Conservation (phyloP, 1,140 invertebrate genomes). For the Asbolus verrucosus region DNA sequence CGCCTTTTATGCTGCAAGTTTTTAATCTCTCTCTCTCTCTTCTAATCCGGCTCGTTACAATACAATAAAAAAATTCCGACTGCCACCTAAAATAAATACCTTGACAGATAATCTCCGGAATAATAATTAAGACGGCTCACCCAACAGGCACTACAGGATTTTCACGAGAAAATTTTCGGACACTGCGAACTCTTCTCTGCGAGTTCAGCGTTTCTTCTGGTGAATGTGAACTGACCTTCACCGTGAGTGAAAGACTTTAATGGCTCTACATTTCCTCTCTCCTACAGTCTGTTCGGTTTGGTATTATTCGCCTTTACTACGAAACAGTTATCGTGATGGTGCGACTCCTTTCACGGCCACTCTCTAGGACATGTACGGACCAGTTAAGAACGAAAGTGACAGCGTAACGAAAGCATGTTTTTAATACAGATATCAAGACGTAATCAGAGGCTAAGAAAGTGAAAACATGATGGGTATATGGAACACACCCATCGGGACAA, state of each 20-base stretch:
- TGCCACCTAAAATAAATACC: constrained; percentile 9
- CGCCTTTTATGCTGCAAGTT: background rate
- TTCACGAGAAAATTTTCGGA: background rate
- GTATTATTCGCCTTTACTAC: constrained; percentile 12
- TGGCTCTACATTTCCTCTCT: background rate
- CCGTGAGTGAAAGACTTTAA: constrained; percentile 36
- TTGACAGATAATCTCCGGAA: background rate
- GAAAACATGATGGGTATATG: constrained; percentile 18
- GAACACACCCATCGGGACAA: background rate
- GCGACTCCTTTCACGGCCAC: constrained; percentile 30
- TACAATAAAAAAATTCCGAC: background rate
- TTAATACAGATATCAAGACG: constrained; percentile 28
- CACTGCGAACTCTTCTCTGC: background rate
- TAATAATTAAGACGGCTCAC: constrained; percentile 4
- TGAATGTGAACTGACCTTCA: constrained; percentile 37
- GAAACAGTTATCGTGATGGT: constrained; percentile 17
- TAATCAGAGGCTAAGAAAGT: constrained; percentile 26
- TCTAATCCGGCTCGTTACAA: background rate
- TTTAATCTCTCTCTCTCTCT: background rate
- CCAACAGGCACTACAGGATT: background rate
- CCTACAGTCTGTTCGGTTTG: constrained; percentile 25
- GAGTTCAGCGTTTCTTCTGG: constrained; percentile 26
- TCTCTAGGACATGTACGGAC: constrained; percentile 29
- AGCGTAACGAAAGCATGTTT: constrained; percentile 29
- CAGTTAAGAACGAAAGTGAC: constrained; percentile 31